These are phyloP conservation scores for Dermochelys coriacea DNA, from an alignment of 2,797 vertebrate species.

Conservation along the genomic window DNA sequence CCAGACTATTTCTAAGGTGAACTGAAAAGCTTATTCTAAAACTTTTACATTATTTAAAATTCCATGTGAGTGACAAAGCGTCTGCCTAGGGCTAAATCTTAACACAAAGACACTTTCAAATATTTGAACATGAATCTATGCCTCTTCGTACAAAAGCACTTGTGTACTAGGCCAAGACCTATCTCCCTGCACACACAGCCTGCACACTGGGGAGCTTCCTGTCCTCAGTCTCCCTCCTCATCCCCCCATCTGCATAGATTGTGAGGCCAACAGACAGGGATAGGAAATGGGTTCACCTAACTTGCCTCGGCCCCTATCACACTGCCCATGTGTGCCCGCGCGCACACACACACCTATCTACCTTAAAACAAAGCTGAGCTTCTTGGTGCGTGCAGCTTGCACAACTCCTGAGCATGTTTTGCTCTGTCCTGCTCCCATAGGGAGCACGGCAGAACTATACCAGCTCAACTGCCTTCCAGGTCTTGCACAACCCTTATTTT, in stretches of 20 bases:
- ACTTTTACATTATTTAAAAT: constrained; percentile 18
- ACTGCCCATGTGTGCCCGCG: too few species aligned
- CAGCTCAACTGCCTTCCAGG: rapidly evolving
- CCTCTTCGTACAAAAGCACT: background rate
- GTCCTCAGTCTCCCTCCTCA: background rate
- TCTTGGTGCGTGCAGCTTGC: rapidly evolving
- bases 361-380: rapidly evolving
- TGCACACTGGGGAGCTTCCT: background rate
- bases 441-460: rapidly evolving
- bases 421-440: rapidly evolving
- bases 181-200: background rate
- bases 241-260: background rate
- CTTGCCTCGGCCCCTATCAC: background rate
- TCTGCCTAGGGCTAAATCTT: background rate
- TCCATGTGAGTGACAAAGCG: background rate
- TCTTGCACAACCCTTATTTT: background rate
- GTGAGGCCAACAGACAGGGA: background rate
- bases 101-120: background rate
- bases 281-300: background rate
- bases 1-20: background rate
- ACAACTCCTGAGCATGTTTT: background rate
- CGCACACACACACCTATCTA: rapidly evolving
- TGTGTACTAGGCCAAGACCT: rapidly evolving
- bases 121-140: background rate
- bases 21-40: background rate